Base-by-base conservation (phyloP, 2,797 vertebrate species). In the Molossus alvarezi region DNA sequence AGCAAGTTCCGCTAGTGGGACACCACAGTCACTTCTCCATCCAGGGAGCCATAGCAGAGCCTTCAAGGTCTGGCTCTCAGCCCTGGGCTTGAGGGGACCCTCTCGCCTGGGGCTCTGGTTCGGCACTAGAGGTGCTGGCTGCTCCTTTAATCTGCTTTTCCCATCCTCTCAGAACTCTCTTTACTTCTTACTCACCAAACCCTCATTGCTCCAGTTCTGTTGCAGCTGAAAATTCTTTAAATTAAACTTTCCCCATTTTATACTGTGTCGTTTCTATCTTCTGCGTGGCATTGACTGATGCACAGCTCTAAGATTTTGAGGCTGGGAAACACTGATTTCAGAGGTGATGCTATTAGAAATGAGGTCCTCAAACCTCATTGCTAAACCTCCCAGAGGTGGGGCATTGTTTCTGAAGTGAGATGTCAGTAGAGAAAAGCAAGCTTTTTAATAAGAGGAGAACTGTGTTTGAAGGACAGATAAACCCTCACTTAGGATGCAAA, bases 221-320 rank as follows among this genome's bases (percentile, higher is more conserved):
- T 90, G 58, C 23, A 48, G 17, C 41, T 58, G 80, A n/a, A 60
- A 72, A 41, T 69, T 71, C 29, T 86, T 85, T 65, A 65, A 11
- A 33, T 37, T 75, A 81, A 79, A 65, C 13, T 58, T 79, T 92
- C 21, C 14, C 65, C 79, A n/a, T 33, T 92, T n/a, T 60, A 67
- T 53, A 71, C 14, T 23, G 13, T 29, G 37, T 25, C 17, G 53
- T 72, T 51, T 94, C 69, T 83, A 75, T 57, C 64, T 84, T 73
- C 82, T 75, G 58, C 51, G 33, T 65, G 9, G 9, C 75, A 85
- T 5, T 58, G 25, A 65, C 48, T 82, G 48, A 71, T 71, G 51
- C 12, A 60, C 6, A 60, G 27, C 27, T 37, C 41, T 73, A 72
- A 82, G 69, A 67, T 88, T 95, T 75, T 79, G 7, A 80, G 10